Base-by-base conservation (phyloP, 2,797 vertebrate species). In the Typhlichthys subterraneus region DNA sequence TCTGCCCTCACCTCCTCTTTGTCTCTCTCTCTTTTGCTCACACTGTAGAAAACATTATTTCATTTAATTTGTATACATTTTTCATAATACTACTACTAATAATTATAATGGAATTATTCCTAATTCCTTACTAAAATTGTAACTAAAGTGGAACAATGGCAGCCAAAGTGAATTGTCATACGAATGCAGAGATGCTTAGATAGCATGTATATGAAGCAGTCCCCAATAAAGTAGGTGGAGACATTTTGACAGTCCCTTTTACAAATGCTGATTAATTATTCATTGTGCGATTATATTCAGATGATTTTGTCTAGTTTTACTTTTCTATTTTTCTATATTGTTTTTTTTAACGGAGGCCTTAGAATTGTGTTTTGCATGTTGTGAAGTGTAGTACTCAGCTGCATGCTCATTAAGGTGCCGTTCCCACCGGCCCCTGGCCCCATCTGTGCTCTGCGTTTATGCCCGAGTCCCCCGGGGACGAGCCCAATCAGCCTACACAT, bases 91-190 rank as follows among this genome's bases (percentile, higher is more conserved):
- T 29, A 29, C 23, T 29, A 29, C 23, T 29, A 29, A 0, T 29
- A 29, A 14, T 58, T 4, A 29, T 4, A 29, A 29, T 29, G 23
- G 4, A 29, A 29, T 29, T 4, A 4, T 29, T 29, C 23, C 23
- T 29, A 38, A 23, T 63, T 60, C 64, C 58, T 64, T 67, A 75
- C 72, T 81, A 83, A 86, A 77, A 95, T 94, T 93, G 92, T 94
- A 95, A 95, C 95, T 95, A 94, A 95, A 95, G 93, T 95, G 49
- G n/a, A 51, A 15, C n/a, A 42, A 38, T 19, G 5, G 7, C 14
- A 70, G 59, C 74, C 80, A 84, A 89, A 89, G 74, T 86, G 89
- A 86, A 72, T 82, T 71, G 82, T 90, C 85, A 91, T 83, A 80
- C 75, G 80, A 87, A 84, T 79, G 6, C 64, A 74, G 68, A 83